Base-by-base conservation (phyloP, 2,888 invertebrate species). In the Saturnia japonica region DNA sequence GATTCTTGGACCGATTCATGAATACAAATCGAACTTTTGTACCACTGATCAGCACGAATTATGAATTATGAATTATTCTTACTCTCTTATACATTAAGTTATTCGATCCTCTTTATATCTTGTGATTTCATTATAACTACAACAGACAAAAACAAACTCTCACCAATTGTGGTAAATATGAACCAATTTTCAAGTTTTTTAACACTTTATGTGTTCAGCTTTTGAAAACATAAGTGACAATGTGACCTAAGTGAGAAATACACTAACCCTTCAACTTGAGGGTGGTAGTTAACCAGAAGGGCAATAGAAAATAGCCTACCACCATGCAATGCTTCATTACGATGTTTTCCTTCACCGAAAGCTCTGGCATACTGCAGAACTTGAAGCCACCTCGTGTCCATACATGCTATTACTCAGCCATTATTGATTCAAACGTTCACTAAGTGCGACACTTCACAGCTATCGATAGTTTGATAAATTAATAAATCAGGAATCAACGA, bases 1-100 rank as follows among this genome's bases (percentile, higher is more conserved):
- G 40, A 40, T 40, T 40, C 64, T 40, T 64, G 60, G 34, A 11
- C 40, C 64, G 40, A 60, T 40, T 64, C 64, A 64, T 64, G 64
- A 64, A 64, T 64, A 64, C 64, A 64, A 64, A 64, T 64, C 34
- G 64, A 64, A 64, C 8, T 40, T 64, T 40, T 64, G 25, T 14
- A 40, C 64, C 40, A 40, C 64, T 64, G 40, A 64, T 34, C 64
- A 19, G 40, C 28, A 60, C 11, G 40, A 40, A 64, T 64, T 40
- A 64, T 64, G 34, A 64, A 62, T 62, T 16, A 62, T 40, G 62
- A 62, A 64, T 64, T 40, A 64, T 64, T 40, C 40, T 64, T 40
- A 40, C 40, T 64, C 64, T n/a, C 67, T 28, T 67, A 11, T 45
- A 43, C 67, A 16, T 47, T 45, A 57, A 51, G 28, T 42, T 43